Base-by-base conservation (phyloP, 2,888 invertebrate species). In the Sinotaia quadrata region DNA sequence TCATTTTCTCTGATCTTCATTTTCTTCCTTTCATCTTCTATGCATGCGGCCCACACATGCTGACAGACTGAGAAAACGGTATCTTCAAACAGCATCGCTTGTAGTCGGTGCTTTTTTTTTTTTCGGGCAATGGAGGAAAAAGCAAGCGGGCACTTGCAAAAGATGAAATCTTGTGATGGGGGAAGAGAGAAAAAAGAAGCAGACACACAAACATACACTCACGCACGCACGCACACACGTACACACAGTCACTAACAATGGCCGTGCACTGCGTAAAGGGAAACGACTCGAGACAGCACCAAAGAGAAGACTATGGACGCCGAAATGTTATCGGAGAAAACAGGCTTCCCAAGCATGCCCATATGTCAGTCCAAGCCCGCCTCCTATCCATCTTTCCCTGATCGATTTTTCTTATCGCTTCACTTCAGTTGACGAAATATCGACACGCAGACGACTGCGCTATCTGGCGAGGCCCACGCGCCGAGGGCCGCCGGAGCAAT, bases 381-480 rank as follows among this genome's bases (percentile, higher is more conserved):
- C 54, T 54, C 27, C 54, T 31, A 54, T n/a, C 54, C 21, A 31
- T 10, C 54, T 54, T 54, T 27, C 18, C 27, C 10, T 29, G 24
- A 54, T 54, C 54, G 54, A 54, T 57, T 44, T 66, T 66, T 57
- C 66, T 66, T 66, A 66, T 66, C 66, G 44, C 57, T 44, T 67
- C 67, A 36, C 51, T 67, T 34, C 67, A 67, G 58, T 49, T 67
- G 67, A 49, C 59, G 66, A 66, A 67, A 34, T 67, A 67, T 67
- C 59, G 59, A 67, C 59, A 59, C 27, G 31, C 44, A 47, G 27
- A 49, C 31, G 34, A 52, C 41, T 65, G 51, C 49, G 33, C 51
- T 58, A 33, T 41, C 57, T 57, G 57, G 27, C 31, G 33, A 18
- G 57, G 15, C 33, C 27, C 56, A 66, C 54, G 58, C 41, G 31